These are phyloP conservation scores for Torymus tubicola DNA, from an alignment of 2,888 invertebrate genomes.

Conservation along the genomic window DNA sequence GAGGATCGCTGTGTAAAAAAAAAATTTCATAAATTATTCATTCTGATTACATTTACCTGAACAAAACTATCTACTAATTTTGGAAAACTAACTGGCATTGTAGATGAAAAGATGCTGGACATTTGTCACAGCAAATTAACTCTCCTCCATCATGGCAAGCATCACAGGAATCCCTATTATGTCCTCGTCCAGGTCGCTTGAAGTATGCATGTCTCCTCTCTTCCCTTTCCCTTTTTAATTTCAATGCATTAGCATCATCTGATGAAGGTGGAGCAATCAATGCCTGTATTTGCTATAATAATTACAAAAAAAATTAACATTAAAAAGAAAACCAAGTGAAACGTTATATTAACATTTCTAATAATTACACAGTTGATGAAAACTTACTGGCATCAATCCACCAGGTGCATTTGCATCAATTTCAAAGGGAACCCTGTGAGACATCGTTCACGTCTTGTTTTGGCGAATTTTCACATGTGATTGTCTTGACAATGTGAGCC, in stretches of 20 bases:
- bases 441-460: conserved; percentile 41
- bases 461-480: conserved; percentile 13
- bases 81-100: conserved; percentile 89
- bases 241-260: conserved; percentile 82
- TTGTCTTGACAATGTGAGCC: conserved; percentile 8
- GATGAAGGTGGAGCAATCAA: conserved; percentile 92
- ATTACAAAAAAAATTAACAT: neutral
- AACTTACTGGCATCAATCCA: conserved; percentile 59
- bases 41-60: too few relatives aligned
- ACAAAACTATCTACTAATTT: neutral
- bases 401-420: conserved; percentile 55
- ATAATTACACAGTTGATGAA: neutral
- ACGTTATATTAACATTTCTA: neutral
- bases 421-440: conserved; percentile 56
- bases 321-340: neutral
- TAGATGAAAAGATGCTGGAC: conserved; percentile 96
- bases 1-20: conserved; percentile 87
- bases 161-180: conserved; percentile 95
- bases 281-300: conserved; percentile 89
- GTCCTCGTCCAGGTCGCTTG: conserved; percentile 90
- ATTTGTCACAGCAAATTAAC: conserved; percentile 95
- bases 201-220: conserved; percentile 88
- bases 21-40: neutral
- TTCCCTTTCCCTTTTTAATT: conserved; percentile 75
- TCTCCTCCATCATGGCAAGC: conserved; percentile 97